Evolutionary conservation across 2,888 invertebrate species (phyloP), one percentile per base, ranked within the genome.

Genomic region (Eupithecia tripunctaria): DNA sequence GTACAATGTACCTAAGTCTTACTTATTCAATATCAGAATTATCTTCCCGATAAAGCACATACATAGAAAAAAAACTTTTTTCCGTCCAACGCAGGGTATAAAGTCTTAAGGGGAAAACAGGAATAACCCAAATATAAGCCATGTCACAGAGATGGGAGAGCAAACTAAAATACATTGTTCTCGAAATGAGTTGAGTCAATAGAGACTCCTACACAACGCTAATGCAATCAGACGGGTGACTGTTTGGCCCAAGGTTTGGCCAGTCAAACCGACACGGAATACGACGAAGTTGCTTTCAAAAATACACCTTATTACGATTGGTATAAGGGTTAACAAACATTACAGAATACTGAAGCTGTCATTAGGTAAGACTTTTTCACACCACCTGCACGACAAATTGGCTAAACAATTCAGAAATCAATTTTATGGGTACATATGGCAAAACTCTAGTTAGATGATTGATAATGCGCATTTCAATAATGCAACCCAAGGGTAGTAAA

Each of bases 191-290:
- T 18, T 14, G 38, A 38, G 63, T 64, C 38, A 64, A 64, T 38
- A 38, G 38, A 14, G 36, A 63, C 18, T 51, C 47, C 47, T 3
- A 63, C 63, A 63, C 63, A 63, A n/a, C 32, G 21, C 12, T 64
- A 64, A 64, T 38, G 21, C 63, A 21, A 64, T 64, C 63, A 38
- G 63, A 60, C 15, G n/a, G n/a, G 63, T 21, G 63, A 38, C n/a
- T 38, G 38, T 38, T 21, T 21, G 12, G 14, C 38, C 38, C 38
- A 38, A n/a, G 21, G 38, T 38, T 21, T 21, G 12, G 14, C 38
- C 38, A 18, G 18, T 10, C 21, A 38, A 36, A 14, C 14, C 36
- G 15, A 38, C 38, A 64, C 8, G 14, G 21, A 63, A 36, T 14
- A 6, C 1, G 12, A 6, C 1, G 12, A 29, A 15, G 60, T 36